Conservation (phyloP, 1,140 invertebrate species). For the Panulirus ornatus region DNA sequence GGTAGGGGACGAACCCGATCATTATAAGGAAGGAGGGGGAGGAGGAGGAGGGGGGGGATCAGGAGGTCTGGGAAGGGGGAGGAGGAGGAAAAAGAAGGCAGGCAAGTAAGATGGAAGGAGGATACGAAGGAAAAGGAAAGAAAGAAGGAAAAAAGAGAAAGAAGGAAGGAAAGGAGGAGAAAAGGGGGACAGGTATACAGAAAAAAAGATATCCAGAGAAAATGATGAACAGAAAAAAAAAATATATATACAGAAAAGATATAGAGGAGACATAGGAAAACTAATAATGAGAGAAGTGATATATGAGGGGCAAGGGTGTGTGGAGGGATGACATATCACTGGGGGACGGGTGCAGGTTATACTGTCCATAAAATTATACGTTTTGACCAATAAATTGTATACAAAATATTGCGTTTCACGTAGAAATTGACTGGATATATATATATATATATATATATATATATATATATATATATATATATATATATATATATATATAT, state of each 20-base stretch:
- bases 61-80: neutral
- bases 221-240: neutral
- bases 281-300: neutral
- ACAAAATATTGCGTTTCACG: too few species aligned
- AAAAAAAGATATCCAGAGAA: neutral
- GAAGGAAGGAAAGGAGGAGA: neutral
- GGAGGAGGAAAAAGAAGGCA: neutral
- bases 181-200: neutral
- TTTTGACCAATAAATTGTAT: too few species aligned
- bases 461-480: too few species aligned
- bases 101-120: neutral
- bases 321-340: too few species aligned
- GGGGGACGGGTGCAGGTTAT: too few species aligned
- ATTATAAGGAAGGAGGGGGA: too few species aligned
- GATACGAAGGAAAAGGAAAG: neutral
- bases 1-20: too few species aligned
- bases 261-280: neutral
- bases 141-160: neutral
- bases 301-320: too few species aligned
- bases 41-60: neutral
- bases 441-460: too few species aligned
- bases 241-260: neutral
- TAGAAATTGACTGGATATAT: too few species aligned
- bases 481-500: too few species aligned
- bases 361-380: too few species aligned